A percentile compares a stretch with the other conserved stretches of the same genome.
phyloP scores from a whole-genome alignment of 1,140 invertebrate species.

The Colletes gigas region DNA sequence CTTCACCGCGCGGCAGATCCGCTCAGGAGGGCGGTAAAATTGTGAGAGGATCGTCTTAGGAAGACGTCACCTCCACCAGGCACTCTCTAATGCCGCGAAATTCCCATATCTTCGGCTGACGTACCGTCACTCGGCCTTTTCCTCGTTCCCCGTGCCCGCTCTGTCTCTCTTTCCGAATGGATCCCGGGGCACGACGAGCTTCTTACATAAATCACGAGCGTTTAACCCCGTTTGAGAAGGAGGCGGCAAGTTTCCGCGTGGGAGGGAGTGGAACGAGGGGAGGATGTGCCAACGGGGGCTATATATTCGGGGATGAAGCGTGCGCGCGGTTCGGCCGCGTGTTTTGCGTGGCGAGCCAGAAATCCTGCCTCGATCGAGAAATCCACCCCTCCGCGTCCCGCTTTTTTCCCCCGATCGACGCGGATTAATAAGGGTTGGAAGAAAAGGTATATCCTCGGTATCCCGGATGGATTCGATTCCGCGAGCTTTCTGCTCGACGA shows the following conservation, averaged over 20 bases:
- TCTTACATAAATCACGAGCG: constrained; percentile 52
- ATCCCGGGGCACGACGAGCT: constrained; percentile 2
- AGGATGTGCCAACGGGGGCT: constrained; percentile 2
- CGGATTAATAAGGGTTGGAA: constrained; percentile 1
- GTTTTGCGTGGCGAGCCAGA: constrained; percentile 17
- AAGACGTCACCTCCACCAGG: constrained; percentile 35
- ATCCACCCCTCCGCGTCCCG: not conserved
- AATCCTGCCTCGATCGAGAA: constrained; percentile 3
- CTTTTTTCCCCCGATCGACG: not conserved
- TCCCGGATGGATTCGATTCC: not conserved
- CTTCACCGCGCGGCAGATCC: constrained; percentile 21
- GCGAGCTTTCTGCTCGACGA: not conserved
- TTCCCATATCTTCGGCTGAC: constrained; percentile 47
- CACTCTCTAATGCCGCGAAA: constrained; percentile 40
- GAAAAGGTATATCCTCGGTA: not conserved
- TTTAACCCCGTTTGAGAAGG: constrained; percentile 35
- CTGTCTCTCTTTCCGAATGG: constrained; percentile 2
- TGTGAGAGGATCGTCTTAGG: constrained; percentile 10
- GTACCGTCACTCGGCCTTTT: constrained; percentile 24
- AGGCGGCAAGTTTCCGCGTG: too few species aligned
- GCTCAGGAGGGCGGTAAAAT: constrained; percentile 23
- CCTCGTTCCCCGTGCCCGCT: not conserved
- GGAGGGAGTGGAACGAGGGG: not conserved
- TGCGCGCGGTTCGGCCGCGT: not conserved
- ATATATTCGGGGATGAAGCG: constrained; percentile 38